Conservation (phyloP, 2,113 vertebrate genomes). For the Tetrax tetrax region DNA sequence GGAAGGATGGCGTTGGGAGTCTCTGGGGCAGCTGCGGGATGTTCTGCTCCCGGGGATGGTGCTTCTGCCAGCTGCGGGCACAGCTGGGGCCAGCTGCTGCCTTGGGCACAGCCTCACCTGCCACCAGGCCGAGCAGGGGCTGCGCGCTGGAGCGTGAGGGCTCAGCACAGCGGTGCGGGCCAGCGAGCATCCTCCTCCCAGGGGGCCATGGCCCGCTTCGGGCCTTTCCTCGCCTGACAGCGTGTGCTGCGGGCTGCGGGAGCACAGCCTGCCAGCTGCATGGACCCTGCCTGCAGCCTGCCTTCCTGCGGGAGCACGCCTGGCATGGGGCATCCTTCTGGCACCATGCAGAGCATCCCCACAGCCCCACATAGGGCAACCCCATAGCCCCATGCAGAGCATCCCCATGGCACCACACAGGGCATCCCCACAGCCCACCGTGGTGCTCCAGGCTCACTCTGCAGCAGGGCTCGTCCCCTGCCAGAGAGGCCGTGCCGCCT, state of each 20-base stretch:
- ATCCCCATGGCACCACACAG: neutral
- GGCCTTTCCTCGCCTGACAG: neutral
- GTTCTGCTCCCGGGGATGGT: neutral
- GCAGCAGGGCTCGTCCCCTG: neutral
- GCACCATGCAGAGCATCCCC: neutral
- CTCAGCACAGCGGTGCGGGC: neutral
- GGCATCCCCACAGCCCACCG: neutral
- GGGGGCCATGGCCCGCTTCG: neutral
- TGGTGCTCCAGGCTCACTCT: neutral
- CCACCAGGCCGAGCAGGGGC: neutral
- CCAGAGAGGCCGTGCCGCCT: neutral
- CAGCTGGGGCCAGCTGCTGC: neutral
- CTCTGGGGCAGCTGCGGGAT: neutral
- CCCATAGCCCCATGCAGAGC: too few species aligned
- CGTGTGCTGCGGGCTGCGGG: neutral
- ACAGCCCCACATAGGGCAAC: too few species aligned
- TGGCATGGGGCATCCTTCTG: rapidly evolving
- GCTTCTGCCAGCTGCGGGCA: neutral
- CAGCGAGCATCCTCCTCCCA: neutral
- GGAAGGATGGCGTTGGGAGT: neutral
- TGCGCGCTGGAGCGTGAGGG: neutral
- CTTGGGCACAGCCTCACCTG: neutral
- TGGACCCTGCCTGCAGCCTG: neutral
- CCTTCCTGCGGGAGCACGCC: neutral
- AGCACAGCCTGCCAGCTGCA: slow-evolving; percentile 43